These are phyloP conservation scores for Drosophila funebris DNA, from an alignment of 1,140 invertebrate genomes.

Conservation along the genomic window DNA sequence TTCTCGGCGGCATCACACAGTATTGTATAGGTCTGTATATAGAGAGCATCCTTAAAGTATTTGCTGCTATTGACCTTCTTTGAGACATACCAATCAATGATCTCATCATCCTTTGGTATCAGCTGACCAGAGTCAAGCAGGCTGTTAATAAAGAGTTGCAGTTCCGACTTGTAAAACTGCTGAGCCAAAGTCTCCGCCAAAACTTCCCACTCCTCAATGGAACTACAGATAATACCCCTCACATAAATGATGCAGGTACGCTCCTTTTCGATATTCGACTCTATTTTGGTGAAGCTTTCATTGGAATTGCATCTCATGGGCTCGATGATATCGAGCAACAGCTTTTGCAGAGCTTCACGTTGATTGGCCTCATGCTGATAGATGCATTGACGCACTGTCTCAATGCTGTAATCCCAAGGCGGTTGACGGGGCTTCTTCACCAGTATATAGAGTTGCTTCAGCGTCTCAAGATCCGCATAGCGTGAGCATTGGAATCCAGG, in stretches of 20 bases:
- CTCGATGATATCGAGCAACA: slow-evolving; percentile 31
- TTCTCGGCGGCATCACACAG: slow-evolving; percentile 67
- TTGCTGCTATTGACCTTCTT: slow-evolving; percentile 41
- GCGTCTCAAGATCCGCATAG: slow-evolving; percentile 61
- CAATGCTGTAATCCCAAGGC: slow-evolving; percentile 55
- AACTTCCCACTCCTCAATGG: slow-evolving; percentile 65
- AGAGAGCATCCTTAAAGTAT: slow-evolving; percentile 60
- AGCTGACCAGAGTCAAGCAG: not conserved
- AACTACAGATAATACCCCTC: slow-evolving; percentile 49
- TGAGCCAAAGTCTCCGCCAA: slow-evolving; percentile 32
- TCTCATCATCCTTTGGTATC: not conserved
- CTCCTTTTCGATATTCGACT: slow-evolving; percentile 32
- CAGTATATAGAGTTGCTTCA: slow-evolving; percentile 54
- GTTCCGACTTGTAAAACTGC: slow-evolving; percentile 51
- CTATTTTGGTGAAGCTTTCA: not conserved
- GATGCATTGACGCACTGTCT: slow-evolving; percentile 44
- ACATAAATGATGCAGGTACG: slow-evolving; percentile 62
- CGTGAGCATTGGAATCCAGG: slow-evolving; percentile 53
- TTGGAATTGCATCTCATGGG: slow-evolving; percentile 25
- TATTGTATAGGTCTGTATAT: slow-evolving; percentile 69
- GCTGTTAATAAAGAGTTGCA: not conserved
- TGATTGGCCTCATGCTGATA: slow-evolving; percentile 16
- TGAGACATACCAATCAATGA: not conserved
- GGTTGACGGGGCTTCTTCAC: slow-evolving; percentile 69
- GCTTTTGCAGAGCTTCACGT: slow-evolving; percentile 39